phyloP scores from a whole-genome alignment of 2,888 invertebrate genomes.

The Drosophila flavopinicola region DNA sequence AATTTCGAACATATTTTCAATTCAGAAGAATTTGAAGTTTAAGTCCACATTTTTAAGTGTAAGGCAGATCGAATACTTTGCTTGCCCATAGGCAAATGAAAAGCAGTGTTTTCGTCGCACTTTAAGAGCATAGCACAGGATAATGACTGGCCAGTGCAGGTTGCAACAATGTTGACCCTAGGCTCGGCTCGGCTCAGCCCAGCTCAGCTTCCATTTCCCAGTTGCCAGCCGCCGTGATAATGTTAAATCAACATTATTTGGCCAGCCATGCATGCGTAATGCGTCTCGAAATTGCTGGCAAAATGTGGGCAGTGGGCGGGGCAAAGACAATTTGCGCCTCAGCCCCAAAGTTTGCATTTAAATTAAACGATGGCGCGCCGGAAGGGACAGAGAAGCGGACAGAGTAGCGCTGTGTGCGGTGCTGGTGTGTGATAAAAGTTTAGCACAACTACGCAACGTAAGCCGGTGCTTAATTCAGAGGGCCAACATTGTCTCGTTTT shows the following conservation, averaged over 20 bases:
- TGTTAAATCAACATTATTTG: constrained; percentile 84
- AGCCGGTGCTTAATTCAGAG: constrained; percentile 24
- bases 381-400: not conserved
- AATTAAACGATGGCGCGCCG: constrained; percentile 62
- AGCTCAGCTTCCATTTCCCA: too few relatives aligned
- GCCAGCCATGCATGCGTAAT: constrained; percentile 83
- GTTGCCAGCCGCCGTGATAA: constrained; percentile 63
- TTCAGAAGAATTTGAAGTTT: too few relatives aligned
- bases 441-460: constrained; percentile 49
- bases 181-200: constrained; percentile 16
- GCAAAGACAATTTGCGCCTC: constrained; percentile 69
- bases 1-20: not conserved
- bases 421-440: constrained; percentile 69
- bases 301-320: constrained; percentile 13
- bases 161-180: constrained; percentile 53
- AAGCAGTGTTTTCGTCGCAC: not conserved
- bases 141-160: not conserved
- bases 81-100: not conserved
- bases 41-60: not conserved
- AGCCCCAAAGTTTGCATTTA: constrained; percentile 71
- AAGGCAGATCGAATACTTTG: not conserved
- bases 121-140: constrained; percentile 12
- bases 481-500: constrained; percentile 67
- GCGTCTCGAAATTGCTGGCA: constrained; percentile 70
- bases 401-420: constrained; percentile 1